Evolutionary conservation across 2,888 invertebrate genomes (phyloP).

Genomic region (Morpho deidamia): DNA sequence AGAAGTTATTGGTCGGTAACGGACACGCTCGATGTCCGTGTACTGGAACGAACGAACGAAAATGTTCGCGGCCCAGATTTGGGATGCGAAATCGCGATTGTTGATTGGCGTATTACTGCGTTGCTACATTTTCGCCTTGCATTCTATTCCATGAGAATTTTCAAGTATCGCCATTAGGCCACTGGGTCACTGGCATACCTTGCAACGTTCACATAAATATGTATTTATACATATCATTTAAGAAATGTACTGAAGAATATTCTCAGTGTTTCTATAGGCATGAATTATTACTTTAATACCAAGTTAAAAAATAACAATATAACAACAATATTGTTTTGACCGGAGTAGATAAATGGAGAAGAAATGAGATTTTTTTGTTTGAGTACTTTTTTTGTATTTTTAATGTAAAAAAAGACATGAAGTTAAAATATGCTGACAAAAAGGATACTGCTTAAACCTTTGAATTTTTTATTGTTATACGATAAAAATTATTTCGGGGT

Average conservation of each 20-base stretch:
- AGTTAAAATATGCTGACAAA: too few relatives aligned
- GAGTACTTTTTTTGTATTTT: too few relatives aligned
- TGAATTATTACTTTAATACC: too few relatives aligned
- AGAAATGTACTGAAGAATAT: neutral
- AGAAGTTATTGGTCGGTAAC: conserved; percentile 47
- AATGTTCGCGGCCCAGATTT: conserved; percentile 66
- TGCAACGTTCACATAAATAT: conserved; percentile 7
- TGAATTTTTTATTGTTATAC: too few relatives aligned
- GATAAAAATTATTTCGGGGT: too few relatives aligned
- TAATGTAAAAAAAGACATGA: too few relatives aligned
- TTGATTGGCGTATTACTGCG: conserved; percentile 66
- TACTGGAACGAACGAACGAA: conserved; percentile 39
- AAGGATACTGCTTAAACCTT: too few relatives aligned
- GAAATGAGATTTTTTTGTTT: too few relatives aligned
- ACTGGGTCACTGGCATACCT: conserved; percentile 57
- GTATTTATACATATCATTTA: neutral
- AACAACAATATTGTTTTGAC: too few relatives aligned
- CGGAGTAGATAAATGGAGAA: too few relatives aligned
- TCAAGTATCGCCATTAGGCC: conserved; percentile 60
- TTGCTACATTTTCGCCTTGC: conserved; percentile 72
- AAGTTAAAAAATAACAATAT: too few relatives aligned
- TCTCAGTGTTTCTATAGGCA: too few relatives aligned
- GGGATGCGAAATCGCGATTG: conserved; percentile 66
- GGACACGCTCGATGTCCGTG: conserved; percentile 41
- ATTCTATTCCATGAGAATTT: conserved; percentile 69